These are phyloP conservation scores for Amorpha juglandis DNA, from an alignment of 2,888 invertebrate species.

Conservation along the genomic window DNA sequence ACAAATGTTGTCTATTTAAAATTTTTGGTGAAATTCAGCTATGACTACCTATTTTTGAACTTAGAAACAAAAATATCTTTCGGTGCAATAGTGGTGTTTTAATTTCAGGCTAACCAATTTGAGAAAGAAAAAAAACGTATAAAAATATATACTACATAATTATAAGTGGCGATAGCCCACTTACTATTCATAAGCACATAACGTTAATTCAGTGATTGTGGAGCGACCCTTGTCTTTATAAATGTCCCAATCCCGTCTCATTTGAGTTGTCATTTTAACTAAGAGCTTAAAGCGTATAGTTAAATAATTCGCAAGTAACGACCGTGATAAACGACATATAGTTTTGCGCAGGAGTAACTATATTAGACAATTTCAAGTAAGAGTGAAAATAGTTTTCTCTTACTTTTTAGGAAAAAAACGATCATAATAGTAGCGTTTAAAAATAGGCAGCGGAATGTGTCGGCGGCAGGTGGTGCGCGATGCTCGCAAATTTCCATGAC, in stretches of 20 bases:
- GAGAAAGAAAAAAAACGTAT: no score
- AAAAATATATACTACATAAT: neutral
- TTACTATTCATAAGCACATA: slow-evolving; percentile 30
- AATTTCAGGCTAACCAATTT: no score
- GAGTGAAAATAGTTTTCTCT: slow-evolving; percentile 69
- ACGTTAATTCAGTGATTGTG: slow-evolving; percentile 40
- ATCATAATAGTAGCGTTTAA: slow-evolving; percentile 50
- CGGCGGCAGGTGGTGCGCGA: slow-evolving; percentile 67
- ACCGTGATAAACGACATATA: neutral
- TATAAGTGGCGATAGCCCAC: neutral
- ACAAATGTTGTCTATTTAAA: neutral
- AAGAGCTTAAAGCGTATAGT: slow-evolving; percentile 7
- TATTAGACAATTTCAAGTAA: slow-evolving; percentile 33
- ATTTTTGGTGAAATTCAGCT: no score
- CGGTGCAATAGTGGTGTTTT: no score
- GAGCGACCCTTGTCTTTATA: slow-evolving; percentile 56
- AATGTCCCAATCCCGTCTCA: slow-evolving; percentile 46
- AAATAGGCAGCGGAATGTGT: slow-evolving; percentile 33
- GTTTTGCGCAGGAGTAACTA: slow-evolving; percentile 29
- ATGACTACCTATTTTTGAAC: no score
- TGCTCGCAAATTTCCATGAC: slow-evolving; percentile 48
- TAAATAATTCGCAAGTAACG: neutral
- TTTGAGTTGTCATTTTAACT: slow-evolving; percentile 34
- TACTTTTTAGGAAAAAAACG: slow-evolving; percentile 52
- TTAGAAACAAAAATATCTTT: no score